phyloP scores from a whole-genome alignment of 2,113 vertebrate genomes.

The Todiramphus saurophagus region DNA sequence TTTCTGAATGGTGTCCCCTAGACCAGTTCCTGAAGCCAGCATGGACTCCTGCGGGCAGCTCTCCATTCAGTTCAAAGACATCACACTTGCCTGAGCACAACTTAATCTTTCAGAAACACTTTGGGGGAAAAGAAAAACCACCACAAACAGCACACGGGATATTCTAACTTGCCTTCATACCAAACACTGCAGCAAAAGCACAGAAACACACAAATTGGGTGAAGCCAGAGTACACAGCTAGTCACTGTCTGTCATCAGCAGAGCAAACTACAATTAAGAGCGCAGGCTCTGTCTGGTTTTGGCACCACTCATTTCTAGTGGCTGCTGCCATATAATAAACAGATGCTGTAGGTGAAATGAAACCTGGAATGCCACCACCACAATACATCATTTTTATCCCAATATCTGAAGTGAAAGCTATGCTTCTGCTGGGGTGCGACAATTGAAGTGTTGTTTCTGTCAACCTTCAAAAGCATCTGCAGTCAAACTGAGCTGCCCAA shows the following conservation, averaged over 20 bases:
- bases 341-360: constrained; percentile 9
- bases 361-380: background rate
- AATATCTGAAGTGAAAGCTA: constrained; percentile 1
- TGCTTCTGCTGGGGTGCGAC: background rate
- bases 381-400: constrained; percentile 9
- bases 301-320: constrained; percentile 13
- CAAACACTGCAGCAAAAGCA: background rate
- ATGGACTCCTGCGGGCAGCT: background rate
- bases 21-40: background rate
- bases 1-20: background rate
- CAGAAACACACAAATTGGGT: background rate
- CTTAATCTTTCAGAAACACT: background rate
- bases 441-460: constrained; percentile 24
- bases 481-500: background rate
- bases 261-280: constrained; percentile 34
- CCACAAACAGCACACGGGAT: background rate
- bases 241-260: constrained; percentile 18
- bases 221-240: background rate
- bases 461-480: constrained; percentile 19
- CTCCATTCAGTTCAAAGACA: background rate
- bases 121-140: background rate
- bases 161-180: background rate
- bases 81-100: background rate
- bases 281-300: constrained; percentile 35
- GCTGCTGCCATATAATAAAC: background rate